Evolutionary conservation across 2,888 invertebrate genomes (phyloP).

Genomic region (Mesochorus sp.): DNA sequence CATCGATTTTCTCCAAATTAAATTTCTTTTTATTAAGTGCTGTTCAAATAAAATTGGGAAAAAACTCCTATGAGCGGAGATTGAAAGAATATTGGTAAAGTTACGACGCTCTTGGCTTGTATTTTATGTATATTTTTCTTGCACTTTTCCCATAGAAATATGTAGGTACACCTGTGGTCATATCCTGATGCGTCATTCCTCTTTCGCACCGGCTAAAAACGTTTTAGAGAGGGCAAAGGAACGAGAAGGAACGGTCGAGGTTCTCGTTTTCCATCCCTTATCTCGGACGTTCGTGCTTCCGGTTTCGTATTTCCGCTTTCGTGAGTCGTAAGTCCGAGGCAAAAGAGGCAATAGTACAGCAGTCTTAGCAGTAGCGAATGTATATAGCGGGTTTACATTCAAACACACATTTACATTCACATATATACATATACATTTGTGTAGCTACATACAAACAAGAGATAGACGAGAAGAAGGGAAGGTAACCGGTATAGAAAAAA

Average conservation of each 20-base stretch:
- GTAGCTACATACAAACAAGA: not conserved
- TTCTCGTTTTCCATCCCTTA: constrained; percentile 51
- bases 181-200: constrained; percentile 26
- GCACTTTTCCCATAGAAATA: not conserved
- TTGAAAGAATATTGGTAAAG: not conserved
- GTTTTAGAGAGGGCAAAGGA: constrained; percentile 17
- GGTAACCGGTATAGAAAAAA: constrained; percentile 26
- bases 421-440: not conserved
- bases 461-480: constrained; percentile 35
- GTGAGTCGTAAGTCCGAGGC: constrained; percentile 55
- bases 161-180: not conserved
- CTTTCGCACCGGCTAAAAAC: not conserved
- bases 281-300: constrained; percentile 58
- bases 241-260: not conserved
- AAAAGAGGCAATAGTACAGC: constrained; percentile 23
- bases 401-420: not conserved
- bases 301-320: constrained; percentile 58
- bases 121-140: not conserved
- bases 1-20: not conserved
- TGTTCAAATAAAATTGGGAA: not conserved
- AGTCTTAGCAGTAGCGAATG: constrained; percentile 1
- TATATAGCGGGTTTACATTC: not conserved
- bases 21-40: not conserved
- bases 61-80: not conserved
- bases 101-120: constrained; percentile 3